Base-by-base conservation (phyloP, 2,888 invertebrate genomes). In the Trilocha varians region DNA sequence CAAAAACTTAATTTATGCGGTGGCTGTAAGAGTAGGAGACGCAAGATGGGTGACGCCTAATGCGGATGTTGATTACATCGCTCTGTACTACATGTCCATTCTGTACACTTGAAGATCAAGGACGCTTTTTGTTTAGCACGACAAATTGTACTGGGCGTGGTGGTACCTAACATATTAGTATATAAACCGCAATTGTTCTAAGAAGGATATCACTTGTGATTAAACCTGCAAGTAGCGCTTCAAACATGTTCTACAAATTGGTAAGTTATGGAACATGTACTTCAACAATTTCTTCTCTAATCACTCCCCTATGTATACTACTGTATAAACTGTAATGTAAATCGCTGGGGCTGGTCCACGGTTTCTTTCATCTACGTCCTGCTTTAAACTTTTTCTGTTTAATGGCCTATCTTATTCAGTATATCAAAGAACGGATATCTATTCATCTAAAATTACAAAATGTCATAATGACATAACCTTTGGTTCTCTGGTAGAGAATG, bases 91-190 rank as follows among this genome's bases (percentile, higher is more conserved):
- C 57, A 62, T 62, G 65, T 68, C 68, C 54, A 65, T 65, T 65
- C 66, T 65, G 60, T 67, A 66, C 62, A 65, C 52, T 62, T 69
- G 79, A 83, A 83, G 80, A 83, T 83, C 82, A 84, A 84, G 84
- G 84, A 74, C 80, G 55, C 62, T 77, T 80, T 80, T 83, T 80
- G 69, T 70, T 60, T 46, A 50, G 54, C 50, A 51, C 59, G 50
- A 65, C 61, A 59, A 57, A 61, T 53, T 59, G 51, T 55, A 47
- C 58, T 48, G 65, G 80, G 83, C 83, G 84, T 82, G 80, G 82
- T 76, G 63, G 64, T 59, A 43, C 49, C 43, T 5, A 11, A 25
- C 25, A 25, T 48, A 44, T 53, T 49, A 53, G 62, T 80, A 84
- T 84, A 84, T 78, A 84, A 78, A 72, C 61, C 52, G 45, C 54